Conservation (phyloP, 2,888 invertebrate species). For the Megaustenia siamemsis region DNA sequence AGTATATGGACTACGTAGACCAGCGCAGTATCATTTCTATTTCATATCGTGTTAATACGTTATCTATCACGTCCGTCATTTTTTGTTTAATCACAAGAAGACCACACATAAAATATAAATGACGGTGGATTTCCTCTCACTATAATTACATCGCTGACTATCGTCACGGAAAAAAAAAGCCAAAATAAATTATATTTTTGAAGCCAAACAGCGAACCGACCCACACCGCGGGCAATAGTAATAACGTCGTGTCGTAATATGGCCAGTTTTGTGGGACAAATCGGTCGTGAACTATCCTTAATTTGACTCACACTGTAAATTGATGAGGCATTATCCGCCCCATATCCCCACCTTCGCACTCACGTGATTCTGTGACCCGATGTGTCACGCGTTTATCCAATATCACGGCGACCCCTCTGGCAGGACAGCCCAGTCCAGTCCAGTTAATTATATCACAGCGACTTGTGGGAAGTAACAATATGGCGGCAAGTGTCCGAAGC, state of each 20-base stretch:
- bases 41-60: too few relatives aligned
- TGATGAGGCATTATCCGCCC: background rate
- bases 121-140: too few relatives aligned
- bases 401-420: constrained; percentile 7
- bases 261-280: background rate
- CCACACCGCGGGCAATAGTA: background rate
- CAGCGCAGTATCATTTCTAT: too few relatives aligned
- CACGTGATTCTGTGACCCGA: background rate
- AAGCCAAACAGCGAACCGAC: background rate
- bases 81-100: too few relatives aligned
- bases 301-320: constrained; percentile 1
- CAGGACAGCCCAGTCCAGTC: background rate
- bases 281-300: background rate
- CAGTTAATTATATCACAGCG: background rate
- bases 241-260: constrained; percentile 14
- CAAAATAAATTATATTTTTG: too few relatives aligned
- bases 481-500: too few relatives aligned
- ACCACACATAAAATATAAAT: too few relatives aligned
- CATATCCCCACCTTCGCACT: too few relatives aligned
- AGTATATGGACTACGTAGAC: too few relatives aligned
- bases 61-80: too few relatives aligned
- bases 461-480: background rate
- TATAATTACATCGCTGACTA: too few relatives aligned
- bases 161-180: too few relatives aligned
- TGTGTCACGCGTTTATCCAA: constrained; percentile 5